phyloP scores from a whole-genome alignment of 2,797 vertebrate species.

The Poliocrania exsul region DNA sequence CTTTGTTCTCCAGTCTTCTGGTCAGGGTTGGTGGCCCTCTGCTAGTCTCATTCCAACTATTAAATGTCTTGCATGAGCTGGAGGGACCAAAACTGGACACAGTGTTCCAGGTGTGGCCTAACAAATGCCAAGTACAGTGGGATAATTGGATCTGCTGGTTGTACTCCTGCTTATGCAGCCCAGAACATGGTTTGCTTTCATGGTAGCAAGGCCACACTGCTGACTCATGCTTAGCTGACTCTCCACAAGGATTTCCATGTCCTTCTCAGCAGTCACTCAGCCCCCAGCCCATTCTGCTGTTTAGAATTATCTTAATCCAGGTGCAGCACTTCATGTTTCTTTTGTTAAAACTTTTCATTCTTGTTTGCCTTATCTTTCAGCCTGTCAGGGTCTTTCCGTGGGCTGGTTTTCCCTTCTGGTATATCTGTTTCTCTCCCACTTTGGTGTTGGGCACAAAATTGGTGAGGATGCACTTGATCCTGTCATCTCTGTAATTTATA shows the following conservation, averaged over 20 bases:
- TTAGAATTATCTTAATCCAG: background rate
- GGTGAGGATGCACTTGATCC: background rate
- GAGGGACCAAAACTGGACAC: background rate
- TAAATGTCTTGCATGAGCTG: background rate
- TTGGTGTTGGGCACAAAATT: background rate
- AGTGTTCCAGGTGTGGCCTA: background rate
- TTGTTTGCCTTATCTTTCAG: background rate
- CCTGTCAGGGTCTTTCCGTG: background rate
- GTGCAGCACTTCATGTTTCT: background rate
- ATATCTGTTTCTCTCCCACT: background rate
- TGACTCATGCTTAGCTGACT: background rate
- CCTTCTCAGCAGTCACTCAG: background rate
- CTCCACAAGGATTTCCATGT: background rate
- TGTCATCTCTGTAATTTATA: background rate
- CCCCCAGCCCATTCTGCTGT: background rate
- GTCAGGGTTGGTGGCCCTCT: background rate
- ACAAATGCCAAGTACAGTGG: background rate
- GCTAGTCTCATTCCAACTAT: background rate
- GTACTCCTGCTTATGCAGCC: background rate
- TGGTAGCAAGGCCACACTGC: background rate
- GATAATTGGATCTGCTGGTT: background rate
- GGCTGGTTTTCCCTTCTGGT: background rate
- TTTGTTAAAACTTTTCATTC: background rate
- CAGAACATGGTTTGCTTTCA: fast-evolving
- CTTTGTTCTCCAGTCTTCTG: background rate